Percentiles rank a stretch among this genome's conserved stretches.
phyloP scores from a whole-genome alignment of 2,113 vertebrate genomes.

The Phocoena phocoena region DNA sequence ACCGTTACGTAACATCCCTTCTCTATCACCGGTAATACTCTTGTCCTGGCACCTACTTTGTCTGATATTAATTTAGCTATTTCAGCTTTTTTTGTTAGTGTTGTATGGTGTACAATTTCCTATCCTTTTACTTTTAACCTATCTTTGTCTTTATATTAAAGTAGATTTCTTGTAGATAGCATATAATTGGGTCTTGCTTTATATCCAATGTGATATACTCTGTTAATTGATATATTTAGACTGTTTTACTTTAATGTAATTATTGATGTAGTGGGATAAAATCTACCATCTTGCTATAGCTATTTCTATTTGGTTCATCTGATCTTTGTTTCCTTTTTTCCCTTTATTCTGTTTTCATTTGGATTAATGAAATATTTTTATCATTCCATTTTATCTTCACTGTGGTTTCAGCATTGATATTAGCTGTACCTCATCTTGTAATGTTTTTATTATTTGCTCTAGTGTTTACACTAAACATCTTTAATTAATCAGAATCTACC shows the following conservation, averaged over 20 bases:
- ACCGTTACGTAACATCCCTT: accelerated
- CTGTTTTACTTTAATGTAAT: not conserved
- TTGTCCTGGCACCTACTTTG: not conserved
- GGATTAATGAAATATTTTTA: not conserved
- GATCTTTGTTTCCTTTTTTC: not conserved
- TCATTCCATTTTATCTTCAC: not conserved
- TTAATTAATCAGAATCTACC: not conserved
- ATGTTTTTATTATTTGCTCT: not conserved
- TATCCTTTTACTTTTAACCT: not conserved
- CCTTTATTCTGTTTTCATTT: not conserved
- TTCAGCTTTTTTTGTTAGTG: not conserved
- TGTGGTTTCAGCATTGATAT: not conserved
- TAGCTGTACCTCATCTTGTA: not conserved
- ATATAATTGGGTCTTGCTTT: not conserved
- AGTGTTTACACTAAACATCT: not conserved
- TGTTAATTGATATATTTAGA: not conserved
- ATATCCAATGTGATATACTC: not conserved
- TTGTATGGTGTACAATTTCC: not conserved
- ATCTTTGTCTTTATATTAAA: not conserved
- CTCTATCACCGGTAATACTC: no score
- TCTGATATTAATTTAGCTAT: not conserved
- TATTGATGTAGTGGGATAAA: not conserved
- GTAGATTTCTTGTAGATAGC: not conserved
- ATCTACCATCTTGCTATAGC: not conserved
- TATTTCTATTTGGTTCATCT: not conserved